A percentile compares a stretch with the other conserved stretches of the same genome.
phyloP scores from a whole-genome alignment of 2,113 vertebrate species.

The Gila orcuttii region DNA sequence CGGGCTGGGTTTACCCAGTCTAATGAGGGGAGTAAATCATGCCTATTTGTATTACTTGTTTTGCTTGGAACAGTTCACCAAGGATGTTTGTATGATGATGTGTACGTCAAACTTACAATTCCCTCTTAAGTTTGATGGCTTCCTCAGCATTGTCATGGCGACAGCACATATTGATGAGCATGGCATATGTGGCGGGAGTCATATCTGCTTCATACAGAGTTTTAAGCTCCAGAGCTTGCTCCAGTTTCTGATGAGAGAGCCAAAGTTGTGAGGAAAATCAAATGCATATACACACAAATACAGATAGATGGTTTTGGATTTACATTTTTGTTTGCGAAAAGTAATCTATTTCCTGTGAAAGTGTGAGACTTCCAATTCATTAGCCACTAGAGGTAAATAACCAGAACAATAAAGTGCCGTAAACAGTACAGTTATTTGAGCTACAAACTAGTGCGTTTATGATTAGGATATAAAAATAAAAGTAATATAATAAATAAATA shows the following conservation, averaged over 20 bases:
- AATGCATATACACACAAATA: neutral
- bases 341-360: neutral
- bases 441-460: neutral
- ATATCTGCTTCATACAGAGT: conserved; percentile 85
- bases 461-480: too few relatives aligned
- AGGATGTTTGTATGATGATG: conserved; percentile 54
- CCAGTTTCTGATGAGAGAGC: conserved; percentile 82
- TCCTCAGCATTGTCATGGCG: conserved; percentile 86
- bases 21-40: neutral
- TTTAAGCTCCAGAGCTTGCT: conserved; percentile 91
- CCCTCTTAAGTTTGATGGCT: conserved; percentile 91
- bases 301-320: too few relatives aligned
- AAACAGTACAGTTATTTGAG: neutral
- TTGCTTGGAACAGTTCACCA: too few relatives aligned
- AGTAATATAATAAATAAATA: too few relatives aligned
- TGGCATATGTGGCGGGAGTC: conserved; percentile 78
- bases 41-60: neutral
- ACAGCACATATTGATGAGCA: conserved; percentile 90
- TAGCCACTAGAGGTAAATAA: neutral
- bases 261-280: conserved; percentile 40
- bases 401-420: neutral
- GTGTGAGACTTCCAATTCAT: neutral
- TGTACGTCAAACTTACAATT: conserved; percentile 86
- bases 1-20: too few relatives aligned
- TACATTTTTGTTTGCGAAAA: neutral